Conservation (phyloP, 2,888 invertebrate species). For the Machimus atricapillus region DNA sequence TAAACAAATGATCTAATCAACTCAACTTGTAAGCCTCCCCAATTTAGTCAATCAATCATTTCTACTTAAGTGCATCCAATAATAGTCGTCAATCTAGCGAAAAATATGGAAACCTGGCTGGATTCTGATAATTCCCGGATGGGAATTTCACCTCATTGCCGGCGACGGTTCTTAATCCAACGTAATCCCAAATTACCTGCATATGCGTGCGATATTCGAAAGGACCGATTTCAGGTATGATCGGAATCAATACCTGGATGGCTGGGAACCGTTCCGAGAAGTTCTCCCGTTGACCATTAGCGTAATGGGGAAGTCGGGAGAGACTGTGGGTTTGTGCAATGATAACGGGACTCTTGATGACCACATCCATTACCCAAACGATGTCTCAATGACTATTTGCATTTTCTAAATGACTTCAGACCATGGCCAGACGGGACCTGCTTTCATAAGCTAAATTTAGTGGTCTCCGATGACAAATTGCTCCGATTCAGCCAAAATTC, state of each 20-base stretch:
- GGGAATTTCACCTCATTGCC: not conserved
- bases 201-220: not conserved
- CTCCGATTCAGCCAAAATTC: not conserved
- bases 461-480: conserved; percentile 11
- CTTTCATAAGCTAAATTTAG: conserved; percentile 22
- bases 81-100: not conserved
- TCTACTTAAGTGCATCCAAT: not conserved
- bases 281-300: not conserved
- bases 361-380: conserved; percentile 15
- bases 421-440: not conserved
- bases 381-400: conserved; percentile 6
- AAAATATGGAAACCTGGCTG: not conserved
- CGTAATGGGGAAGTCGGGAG: not conserved
- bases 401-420: conserved; percentile 8
- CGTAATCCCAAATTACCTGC: not conserved
- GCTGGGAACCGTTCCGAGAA: not conserved
- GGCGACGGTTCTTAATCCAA: not conserved
- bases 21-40: not conserved
- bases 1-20: not conserved
- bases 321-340: not conserved
- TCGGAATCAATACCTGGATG: not conserved
- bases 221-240: not conserved
- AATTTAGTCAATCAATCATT: not conserved
- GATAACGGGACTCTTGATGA: conserved; percentile 10
- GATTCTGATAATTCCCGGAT: not conserved